Percentiles rank a stretch among this genome's conserved stretches.
These are phyloP conservation scores for Lasioglossum lativentre DNA, from an alignment of 2,888 invertebrate species.

Conservation along the genomic window DNA sequence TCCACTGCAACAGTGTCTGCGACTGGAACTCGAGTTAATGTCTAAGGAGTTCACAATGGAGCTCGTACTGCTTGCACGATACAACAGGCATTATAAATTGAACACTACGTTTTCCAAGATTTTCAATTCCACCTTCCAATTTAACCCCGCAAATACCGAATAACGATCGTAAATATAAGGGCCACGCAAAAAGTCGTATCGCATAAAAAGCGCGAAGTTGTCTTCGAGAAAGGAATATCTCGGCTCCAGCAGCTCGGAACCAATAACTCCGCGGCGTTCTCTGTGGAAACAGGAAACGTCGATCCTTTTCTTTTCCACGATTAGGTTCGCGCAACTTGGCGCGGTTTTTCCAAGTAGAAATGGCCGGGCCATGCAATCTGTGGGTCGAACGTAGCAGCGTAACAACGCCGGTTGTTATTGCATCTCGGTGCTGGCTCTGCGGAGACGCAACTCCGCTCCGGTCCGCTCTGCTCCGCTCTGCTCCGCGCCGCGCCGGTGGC, in stretches of 20 bases:
- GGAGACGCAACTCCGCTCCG: slow-evolving; percentile 24
- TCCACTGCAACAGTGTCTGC: no score
- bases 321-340: slow-evolving; percentile 22
- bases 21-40: neutral
- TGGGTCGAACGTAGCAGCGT: slow-evolving; percentile 70
- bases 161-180: neutral
- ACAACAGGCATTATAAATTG: neutral
- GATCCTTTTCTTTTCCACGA: slow-evolving; percentile 26
- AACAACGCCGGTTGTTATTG: slow-evolving; percentile 65
- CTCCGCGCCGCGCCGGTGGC: slow-evolving; percentile 45
- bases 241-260: neutral
- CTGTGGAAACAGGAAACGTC: slow-evolving; percentile 19
- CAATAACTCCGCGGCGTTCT: neutral
- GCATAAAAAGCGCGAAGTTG: neutral
- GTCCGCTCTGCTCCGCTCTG: neutral
- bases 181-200: neutral
- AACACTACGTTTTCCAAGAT: neutral
- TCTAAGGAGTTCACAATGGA: no score
- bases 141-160: neutral
- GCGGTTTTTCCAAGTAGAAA: slow-evolving; percentile 48
- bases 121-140: neutral
- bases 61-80: no score
- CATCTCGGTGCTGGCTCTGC: slow-evolving; percentile 43
- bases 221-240: neutral
- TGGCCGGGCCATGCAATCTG: slow-evolving; percentile 59